A percentile compares a stretch with the other conserved stretches of the same genome.
Evolutionary conservation across 2,113 vertebrate species (phyloP).

Genomic region (Lichenostomus cassidix): DNA sequence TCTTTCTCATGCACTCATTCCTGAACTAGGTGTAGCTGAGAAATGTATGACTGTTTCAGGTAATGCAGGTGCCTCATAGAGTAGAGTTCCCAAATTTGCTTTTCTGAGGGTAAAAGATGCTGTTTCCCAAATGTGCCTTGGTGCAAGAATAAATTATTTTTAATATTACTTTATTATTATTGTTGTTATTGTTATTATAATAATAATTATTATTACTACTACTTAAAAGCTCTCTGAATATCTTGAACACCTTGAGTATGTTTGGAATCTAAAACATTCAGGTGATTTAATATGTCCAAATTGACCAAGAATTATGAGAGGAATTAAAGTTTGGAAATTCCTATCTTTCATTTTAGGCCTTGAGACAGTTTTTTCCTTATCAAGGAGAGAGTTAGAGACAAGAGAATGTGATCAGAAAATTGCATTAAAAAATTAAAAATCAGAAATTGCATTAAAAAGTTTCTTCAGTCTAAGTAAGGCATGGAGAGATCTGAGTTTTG

Average conservation of each 20-base stretch:
- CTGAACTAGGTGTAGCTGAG: neutral
- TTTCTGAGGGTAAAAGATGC: neutral
- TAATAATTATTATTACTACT: neutral
- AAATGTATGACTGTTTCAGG: fast-evolving
- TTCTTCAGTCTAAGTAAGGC: neutral
- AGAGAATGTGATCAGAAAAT: neutral
- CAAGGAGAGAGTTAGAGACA: neutral
- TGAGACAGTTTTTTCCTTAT: neutral
- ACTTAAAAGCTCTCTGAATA: neutral
- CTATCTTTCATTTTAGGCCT: neutral
- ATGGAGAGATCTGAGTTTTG: neutral
- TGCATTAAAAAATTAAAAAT: neutral
- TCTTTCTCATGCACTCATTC: neutral
- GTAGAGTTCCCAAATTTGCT: neutral
- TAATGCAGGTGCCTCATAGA: neutral
- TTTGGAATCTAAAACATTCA: neutral
- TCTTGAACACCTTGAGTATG: neutral
- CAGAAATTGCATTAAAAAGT: neutral
- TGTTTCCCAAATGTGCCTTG: neutral
- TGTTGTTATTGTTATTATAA: neutral
- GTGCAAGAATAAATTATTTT: neutral
- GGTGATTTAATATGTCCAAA: neutral
- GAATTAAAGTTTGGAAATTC: neutral
- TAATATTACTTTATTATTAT: neutral
- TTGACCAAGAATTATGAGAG: neutral